A percentile compares a stretch with the other conserved stretches of the same genome.
phyloP scores from a whole-genome alignment of 2,888 invertebrate species.

The Drosophila tanythrix region DNA sequence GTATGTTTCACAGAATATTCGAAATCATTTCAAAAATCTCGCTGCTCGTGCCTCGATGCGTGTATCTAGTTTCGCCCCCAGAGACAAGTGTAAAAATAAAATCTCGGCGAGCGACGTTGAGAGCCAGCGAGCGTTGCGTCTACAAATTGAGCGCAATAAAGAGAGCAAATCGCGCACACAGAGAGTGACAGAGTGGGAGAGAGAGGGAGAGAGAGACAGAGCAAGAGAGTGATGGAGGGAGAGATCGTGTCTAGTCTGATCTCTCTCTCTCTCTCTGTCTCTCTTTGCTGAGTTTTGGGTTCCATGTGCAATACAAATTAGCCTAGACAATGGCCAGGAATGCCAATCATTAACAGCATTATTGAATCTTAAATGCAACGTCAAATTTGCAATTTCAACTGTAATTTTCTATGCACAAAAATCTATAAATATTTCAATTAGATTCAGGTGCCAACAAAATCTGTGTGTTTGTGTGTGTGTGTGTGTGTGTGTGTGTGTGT shows the following conservation, averaged over 20 bases:
- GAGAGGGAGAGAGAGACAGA: constrained; percentile 8
- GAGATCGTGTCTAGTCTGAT: not conserved
- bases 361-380: constrained; percentile 65
- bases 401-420: constrained; percentile 37
- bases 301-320: constrained; percentile 21
- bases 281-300: not conserved
- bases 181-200: constrained; percentile 7
- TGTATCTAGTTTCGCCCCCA: constrained; percentile 78
- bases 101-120: constrained; percentile 56
- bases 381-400: constrained; percentile 56
- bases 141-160: constrained; percentile 36
- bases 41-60: constrained; percentile 32
- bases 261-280: constrained; percentile 2
- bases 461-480: constrained; percentile 1
- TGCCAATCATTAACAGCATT: constrained; percentile 64
- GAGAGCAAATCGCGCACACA: not conserved
- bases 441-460: constrained; percentile 59
- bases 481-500: constrained; percentile 4
- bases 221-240: not conserved
- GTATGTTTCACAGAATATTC: constrained; percentile 66
- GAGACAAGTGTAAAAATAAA: constrained; percentile 80
- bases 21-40: constrained; percentile 61
- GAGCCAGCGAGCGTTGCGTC: constrained; percentile 26
- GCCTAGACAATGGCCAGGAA: constrained; percentile 60
- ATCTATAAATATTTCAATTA: constrained; percentile 45